Evolutionary conservation across 2,797 vertebrate species (phyloP).

Genomic region (Bufotes viridis): DNA sequence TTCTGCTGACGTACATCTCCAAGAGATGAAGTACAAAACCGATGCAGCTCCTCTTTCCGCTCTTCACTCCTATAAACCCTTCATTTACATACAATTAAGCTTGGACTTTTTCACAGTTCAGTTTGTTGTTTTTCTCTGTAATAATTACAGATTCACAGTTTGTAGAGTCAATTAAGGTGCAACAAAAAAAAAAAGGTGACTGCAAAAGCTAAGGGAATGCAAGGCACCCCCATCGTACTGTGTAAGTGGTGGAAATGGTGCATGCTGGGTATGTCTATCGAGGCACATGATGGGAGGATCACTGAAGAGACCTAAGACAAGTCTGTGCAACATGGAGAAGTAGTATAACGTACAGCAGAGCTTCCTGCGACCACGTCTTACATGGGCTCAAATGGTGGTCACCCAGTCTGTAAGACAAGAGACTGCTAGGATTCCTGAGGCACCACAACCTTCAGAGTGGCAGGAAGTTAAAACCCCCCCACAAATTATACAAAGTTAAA

Average conservation of each 20-base stretch:
- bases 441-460: no score
- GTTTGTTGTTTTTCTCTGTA: conserved; percentile 24
- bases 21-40: background rate
- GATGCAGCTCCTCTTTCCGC: background rate
- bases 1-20: background rate
- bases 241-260: background rate
- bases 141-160: conserved; percentile 53
- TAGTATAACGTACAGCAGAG: background rate
- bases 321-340: background rate
- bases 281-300: background rate
- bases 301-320: background rate
- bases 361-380: no score
- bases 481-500: no score
- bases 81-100: conserved; percentile 32
- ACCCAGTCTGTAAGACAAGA: no score
- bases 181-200: conserved; percentile 23
- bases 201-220: background rate
- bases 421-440: no score
- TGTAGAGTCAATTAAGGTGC: conserved; percentile 35
- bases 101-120: conserved; percentile 9
- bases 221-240: background rate
- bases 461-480: no score
- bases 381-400: no score
- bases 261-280: background rate
- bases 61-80: conserved; percentile 4